Evolutionary conservation across 1,140 invertebrate genomes (phyloP).

Genomic region (Aphelinus certus): DNA sequence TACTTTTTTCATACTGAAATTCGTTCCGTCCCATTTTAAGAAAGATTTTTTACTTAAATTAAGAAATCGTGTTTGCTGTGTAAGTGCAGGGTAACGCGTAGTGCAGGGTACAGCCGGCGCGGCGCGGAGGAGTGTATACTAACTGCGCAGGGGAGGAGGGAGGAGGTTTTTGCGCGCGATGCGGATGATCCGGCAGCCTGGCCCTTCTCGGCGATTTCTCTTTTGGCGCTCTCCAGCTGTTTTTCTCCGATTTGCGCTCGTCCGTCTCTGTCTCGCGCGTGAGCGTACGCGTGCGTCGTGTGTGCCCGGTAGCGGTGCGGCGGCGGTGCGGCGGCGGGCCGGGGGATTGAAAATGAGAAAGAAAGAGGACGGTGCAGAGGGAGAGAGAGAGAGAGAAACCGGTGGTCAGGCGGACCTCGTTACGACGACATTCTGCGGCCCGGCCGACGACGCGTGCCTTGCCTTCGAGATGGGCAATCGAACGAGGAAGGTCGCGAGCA

Average conservation of each 20-base stretch:
- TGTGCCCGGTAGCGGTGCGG: neutral
- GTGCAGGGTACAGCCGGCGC: neutral
- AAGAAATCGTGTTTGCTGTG: too few species aligned
- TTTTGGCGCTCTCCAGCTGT: slow-evolving; percentile 5
- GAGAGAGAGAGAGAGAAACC: slow-evolving; percentile 39
- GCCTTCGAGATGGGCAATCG: slow-evolving; percentile 62
- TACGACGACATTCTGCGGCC: slow-evolving; percentile 63
- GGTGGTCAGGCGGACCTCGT: slow-evolving; percentile 55
- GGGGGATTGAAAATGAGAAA: slow-evolving; percentile 10
- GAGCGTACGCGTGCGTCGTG: neutral
- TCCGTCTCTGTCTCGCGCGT: neutral
- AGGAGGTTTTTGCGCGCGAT: neutral
- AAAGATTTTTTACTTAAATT: too few species aligned
- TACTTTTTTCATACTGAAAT: too few species aligned
- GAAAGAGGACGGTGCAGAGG: slow-evolving; percentile 7
- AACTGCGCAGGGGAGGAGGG: neutral
- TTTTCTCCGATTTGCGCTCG: slow-evolving; percentile 17
- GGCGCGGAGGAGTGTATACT: neutral
- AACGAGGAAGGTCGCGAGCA: slow-evolving; percentile 38
- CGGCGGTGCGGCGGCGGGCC: neutral
- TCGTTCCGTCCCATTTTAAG: too few species aligned
- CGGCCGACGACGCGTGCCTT: slow-evolving; percentile 62
- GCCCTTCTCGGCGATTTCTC: slow-evolving; percentile 22
- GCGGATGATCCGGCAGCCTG: neutral
- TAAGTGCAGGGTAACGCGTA: neutral